A percentile compares a stretch with the other conserved stretches of the same genome.
Conservation (phyloP, 2,888 invertebrate genomes). For the Eristalinus aeneus region DNA sequence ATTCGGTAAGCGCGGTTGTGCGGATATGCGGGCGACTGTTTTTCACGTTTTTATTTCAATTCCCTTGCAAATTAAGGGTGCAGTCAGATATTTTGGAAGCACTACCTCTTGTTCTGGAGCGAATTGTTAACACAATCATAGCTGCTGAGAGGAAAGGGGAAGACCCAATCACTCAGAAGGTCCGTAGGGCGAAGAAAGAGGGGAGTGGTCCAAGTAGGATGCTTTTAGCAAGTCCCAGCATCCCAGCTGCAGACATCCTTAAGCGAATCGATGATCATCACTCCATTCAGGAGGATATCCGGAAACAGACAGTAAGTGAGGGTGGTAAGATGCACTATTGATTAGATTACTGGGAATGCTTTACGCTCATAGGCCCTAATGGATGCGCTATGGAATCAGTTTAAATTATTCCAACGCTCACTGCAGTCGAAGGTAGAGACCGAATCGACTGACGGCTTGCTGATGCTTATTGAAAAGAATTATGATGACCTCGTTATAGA, state of each 20-base stretch:
- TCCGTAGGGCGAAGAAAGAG: slow-evolving; percentile 44
- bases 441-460: slow-evolving; percentile 78
- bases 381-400: slow-evolving; percentile 79
- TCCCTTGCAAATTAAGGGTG: slow-evolving; percentile 74
- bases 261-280: slow-evolving; percentile 77
- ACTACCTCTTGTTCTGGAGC: slow-evolving; percentile 78
- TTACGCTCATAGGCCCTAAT: slow-evolving; percentile 69
- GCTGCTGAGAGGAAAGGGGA: slow-evolving; percentile 72
- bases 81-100: slow-evolving; percentile 79
- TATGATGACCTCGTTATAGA: slow-evolving; percentile 79
- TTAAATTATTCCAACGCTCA: slow-evolving; percentile 78
- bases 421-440: slow-evolving; percentile 78
- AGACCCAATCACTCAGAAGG: slow-evolving; percentile 71
- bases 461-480: slow-evolving; percentile 80
- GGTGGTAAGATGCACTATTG: background rate
- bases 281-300: slow-evolving; percentile 78
- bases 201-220: slow-evolving; percentile 72
- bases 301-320: slow-evolving; percentile 76
- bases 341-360: background rate
- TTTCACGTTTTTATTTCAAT: slow-evolving; percentile 31
- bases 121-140: slow-evolving; percentile 74
- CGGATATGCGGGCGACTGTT: background rate
- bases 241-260: slow-evolving; percentile 77
- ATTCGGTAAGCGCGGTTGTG: slow-evolving; percentile 74
- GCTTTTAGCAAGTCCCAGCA: slow-evolving; percentile 74